Evolutionary conservation across 2,888 invertebrate species (phyloP).

Genomic region (Dasypolia templi): DNA sequence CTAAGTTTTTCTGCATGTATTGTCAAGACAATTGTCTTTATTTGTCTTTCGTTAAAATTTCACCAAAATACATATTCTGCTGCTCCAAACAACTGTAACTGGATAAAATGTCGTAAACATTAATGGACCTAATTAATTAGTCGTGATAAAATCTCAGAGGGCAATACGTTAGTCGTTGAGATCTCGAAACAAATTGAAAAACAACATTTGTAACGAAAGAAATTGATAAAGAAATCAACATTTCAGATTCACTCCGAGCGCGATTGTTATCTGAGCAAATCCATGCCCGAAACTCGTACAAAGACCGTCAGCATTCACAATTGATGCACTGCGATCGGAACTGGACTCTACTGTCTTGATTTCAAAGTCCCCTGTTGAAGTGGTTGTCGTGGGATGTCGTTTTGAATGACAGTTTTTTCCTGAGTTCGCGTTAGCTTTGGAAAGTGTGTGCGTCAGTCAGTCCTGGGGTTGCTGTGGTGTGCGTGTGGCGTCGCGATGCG

Average conservation of each 20-base stretch:
- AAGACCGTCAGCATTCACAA: constrained; percentile 66
- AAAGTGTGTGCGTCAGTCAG: constrained; percentile 68
- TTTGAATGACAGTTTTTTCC: constrained; percentile 70
- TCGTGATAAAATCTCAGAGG: constrained; percentile 62
- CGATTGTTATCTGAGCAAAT: constrained; percentile 72
- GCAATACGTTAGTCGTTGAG: constrained; percentile 50
- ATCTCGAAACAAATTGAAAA: too few species aligned
- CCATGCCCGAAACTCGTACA: constrained; percentile 68
- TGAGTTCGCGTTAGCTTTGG: constrained; percentile 63
- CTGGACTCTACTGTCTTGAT: constrained; percentile 1
- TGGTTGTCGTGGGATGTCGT: constrained; percentile 20
- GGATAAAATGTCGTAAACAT: constrained; percentile 34
- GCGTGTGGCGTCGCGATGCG: constrained; percentile 58
- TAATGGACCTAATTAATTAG: constrained; percentile 56
- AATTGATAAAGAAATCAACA: constrained; percentile 80
- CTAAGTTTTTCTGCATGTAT: not conserved
- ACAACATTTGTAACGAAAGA: constrained; percentile 61
- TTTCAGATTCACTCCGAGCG: constrained; percentile 68
- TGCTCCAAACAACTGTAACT: constrained; percentile 17
- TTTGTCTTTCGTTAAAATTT: too few species aligned
- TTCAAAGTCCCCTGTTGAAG: constrained; percentile 26
- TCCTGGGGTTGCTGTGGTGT: constrained; percentile 26
- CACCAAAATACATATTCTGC: too few species aligned
- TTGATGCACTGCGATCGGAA: constrained; percentile 40
- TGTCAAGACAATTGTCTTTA: too few species aligned